phyloP scores from a whole-genome alignment of 2,113 vertebrate genomes.

The Anseranas semipalmata region DNA sequence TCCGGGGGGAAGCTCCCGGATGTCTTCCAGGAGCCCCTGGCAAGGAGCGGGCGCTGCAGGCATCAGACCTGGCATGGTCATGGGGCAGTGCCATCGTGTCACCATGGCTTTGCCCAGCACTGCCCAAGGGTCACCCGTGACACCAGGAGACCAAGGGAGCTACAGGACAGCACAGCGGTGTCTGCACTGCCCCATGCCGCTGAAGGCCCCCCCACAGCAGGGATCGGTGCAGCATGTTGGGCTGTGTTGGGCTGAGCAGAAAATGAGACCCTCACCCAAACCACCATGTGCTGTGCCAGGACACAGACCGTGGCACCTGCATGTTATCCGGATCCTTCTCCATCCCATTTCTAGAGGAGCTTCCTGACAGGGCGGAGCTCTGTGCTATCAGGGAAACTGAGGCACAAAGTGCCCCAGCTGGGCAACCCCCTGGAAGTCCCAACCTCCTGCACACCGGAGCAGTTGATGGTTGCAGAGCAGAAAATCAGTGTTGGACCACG shows the following conservation, averaged over 20 bases:
- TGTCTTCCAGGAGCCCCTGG: background rate
- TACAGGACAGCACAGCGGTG: rapidly evolving
- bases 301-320: background rate
- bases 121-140: background rate
- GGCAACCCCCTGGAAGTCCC: background rate
- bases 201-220: background rate
- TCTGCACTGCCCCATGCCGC: background rate
- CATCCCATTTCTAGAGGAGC: background rate
- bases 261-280: background rate
- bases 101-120: too few relatives aligned
- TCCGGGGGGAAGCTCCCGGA: background rate
- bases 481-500: background rate
- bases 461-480: background rate
- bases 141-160: background rate
- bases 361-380: background rate
- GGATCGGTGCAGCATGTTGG: background rate
- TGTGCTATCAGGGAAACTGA: background rate
- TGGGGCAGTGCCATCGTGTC: too few relatives aligned
- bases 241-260: background rate
- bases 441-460: background rate
- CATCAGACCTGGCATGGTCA: too few relatives aligned
- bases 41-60: too few relatives aligned
- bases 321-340: rapidly evolving
- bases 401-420: background rate
- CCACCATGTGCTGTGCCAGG: rapidly evolving